Evolutionary conservation across 2,797 vertebrate genomes (phyloP).

Genomic region (Kryptolebias ocellatus): DNA sequence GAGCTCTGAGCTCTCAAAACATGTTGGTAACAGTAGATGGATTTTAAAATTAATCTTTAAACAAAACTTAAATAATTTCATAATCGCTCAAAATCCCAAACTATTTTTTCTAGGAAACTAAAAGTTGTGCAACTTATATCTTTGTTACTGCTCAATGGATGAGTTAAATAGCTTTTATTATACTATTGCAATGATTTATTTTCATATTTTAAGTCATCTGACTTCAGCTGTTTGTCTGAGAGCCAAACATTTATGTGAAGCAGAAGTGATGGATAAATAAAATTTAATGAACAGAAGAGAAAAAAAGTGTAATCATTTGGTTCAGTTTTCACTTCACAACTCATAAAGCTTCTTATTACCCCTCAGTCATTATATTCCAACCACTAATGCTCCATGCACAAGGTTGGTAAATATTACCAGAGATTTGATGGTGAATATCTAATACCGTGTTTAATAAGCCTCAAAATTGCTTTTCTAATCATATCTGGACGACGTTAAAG

Average conservation of each 20-base stretch:
- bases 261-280: slow-evolving; percentile 11
- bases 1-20: too few species aligned
- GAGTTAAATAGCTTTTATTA: not conserved
- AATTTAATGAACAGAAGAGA: slow-evolving; percentile 25
- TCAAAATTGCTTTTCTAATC: not conserved
- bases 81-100: too few species aligned
- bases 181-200: not conserved
- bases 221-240: not conserved
- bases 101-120: too few species aligned
- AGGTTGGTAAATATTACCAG: not conserved
- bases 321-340: slow-evolving; percentile 35
- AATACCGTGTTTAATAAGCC: not conserved
- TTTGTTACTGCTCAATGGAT: too few species aligned
- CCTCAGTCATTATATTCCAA: slow-evolving; percentile 20
- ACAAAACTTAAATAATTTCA: too few species aligned
- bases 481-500: not conserved
- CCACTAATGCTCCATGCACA: too few species aligned
- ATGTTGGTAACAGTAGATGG: too few species aligned
- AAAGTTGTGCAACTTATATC: too few species aligned
- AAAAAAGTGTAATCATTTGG: slow-evolving; percentile 17
- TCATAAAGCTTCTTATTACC: slow-evolving; percentile 34
- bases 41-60: too few species aligned
- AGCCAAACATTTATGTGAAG: not conserved
- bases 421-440: not conserved
- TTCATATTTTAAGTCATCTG: not conserved